Evolutionary conservation across 2,113 vertebrate species (phyloP).

Genomic region (Phocoena sinus): DNA sequence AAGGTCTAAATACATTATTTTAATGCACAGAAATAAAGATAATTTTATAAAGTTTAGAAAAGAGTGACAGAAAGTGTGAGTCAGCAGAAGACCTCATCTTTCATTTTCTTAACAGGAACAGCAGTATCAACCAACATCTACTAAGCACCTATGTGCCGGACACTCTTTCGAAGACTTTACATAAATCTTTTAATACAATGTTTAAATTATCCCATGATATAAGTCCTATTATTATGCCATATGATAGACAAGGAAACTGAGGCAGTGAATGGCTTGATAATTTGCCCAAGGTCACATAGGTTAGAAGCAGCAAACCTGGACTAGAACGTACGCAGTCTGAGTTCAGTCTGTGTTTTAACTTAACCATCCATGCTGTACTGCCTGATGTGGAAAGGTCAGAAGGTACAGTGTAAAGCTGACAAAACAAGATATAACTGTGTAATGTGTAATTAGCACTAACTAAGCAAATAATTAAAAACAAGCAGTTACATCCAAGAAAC

Average conservation of each 20-base stretch:
- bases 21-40: background rate
- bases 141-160: background rate
- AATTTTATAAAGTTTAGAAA: background rate
- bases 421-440: background rate
- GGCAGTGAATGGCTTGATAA: background rate
- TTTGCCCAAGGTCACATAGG: background rate
- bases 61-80: background rate
- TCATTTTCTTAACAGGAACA: background rate
- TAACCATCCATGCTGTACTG: background rate
- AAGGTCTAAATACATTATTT: background rate
- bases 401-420: background rate
- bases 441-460: background rate
- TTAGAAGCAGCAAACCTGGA: background rate
- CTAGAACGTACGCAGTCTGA: background rate
- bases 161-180: background rate
- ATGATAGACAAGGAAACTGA: background rate
- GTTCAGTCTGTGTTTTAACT: background rate
- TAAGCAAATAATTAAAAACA: background rate
- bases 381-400: background rate
- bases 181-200: background rate
- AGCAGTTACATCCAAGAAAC: background rate
- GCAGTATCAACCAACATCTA: background rate
- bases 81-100: background rate
- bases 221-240: background rate
- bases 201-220: background rate